Evolutionary conservation across 2,113 vertebrate species (phyloP), one percentile per base, ranked within the genome.

Genomic region (Microtus pennsylvanicus): DNA sequence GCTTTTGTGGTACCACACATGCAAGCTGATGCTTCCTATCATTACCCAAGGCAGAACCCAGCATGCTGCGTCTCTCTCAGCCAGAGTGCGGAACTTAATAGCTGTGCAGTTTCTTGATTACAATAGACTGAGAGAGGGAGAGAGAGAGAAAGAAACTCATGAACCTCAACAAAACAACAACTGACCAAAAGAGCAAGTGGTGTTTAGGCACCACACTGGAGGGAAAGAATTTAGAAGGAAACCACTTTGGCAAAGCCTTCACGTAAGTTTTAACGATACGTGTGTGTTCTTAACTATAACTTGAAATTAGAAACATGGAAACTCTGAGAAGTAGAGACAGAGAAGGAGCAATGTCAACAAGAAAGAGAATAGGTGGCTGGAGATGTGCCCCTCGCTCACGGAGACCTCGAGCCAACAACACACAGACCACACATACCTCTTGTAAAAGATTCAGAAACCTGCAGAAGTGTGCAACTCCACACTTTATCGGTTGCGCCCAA

Each of bases 301-400:
- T 82, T 80, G 50, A 88, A 81, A 19, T 90, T 38, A 69, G 81
- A 38, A 85, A n/a, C 65, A 24, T 63, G 85, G 93, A 91, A 87
- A 74, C 65, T 82, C 72, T 67, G 93, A 95, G 63, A 47, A 82
- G 52, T 38, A n/a, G 82, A 76, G 14, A 63, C 47, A 6, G 19
- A 70, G 47, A 75, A 52, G 30, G 5, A 52, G 24, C 30, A 63
- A 63, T 0, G 8, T 65, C 47, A 50, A 58, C 88, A 67, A 93
- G 90, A 58, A 74, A 76, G n/a, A 45, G 47, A 65, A 10, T 1
- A 63, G 88, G 75, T 83, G 47, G 26, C 14, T 58, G 42, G 47
- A 12, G 58, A 28, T 78, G 38, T 5, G 55, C 33, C 42, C 28
- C 42, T 13, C 5, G 16, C 17, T 22, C 4, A 8, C 5, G 12